A percentile compares a stretch with the other conserved stretches of the same genome.
Conservation (phyloP, 2,113 vertebrate genomes). For the Delphinus delphis region DNA sequence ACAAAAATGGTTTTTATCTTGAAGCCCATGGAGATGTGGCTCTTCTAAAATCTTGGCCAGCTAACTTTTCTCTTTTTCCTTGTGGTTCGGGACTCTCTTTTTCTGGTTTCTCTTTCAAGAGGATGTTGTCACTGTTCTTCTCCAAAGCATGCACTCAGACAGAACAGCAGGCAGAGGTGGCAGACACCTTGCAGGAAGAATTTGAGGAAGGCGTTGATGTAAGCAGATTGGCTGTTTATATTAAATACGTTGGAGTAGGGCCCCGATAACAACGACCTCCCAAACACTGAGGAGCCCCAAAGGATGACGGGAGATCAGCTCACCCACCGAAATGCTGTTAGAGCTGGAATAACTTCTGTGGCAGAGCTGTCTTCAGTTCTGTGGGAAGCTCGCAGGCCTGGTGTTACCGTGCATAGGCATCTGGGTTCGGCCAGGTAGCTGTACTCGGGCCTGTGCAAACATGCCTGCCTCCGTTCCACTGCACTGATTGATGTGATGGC, state of each 20-base stretch:
- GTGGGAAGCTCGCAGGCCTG: background rate
- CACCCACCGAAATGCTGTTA: background rate
- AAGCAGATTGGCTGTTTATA: background rate
- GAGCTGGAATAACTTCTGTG: constrained; percentile 65
- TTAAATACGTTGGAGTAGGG: background rate
- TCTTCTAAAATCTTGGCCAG: constrained; percentile 54
- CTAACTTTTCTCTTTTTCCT: constrained; percentile 32
- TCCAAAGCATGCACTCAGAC: constrained; percentile 29
- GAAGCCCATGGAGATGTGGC: background rate
- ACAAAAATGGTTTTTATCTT: constrained; percentile 55
- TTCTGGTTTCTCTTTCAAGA: constrained; percentile 65
- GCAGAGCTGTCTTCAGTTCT: constrained; percentile 14
- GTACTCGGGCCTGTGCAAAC: background rate
- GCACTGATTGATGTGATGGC: background rate
- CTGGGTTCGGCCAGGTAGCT: background rate
- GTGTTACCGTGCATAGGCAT: accelerated
- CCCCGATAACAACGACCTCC: background rate
- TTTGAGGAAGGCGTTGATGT: constrained; percentile 38
- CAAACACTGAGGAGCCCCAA: background rate
- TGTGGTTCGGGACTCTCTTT: constrained; percentile 46
- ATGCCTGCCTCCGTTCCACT: background rate
- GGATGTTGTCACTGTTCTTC: background rate
- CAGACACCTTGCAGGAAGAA: constrained; percentile 41
- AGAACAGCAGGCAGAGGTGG: constrained; percentile 49
- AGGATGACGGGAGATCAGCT: constrained; percentile 54